Percentiles rank a stretch among this genome's conserved stretches.
Conservation (phyloP, 2,113 vertebrate species). For the Peromyscus californicus region DNA sequence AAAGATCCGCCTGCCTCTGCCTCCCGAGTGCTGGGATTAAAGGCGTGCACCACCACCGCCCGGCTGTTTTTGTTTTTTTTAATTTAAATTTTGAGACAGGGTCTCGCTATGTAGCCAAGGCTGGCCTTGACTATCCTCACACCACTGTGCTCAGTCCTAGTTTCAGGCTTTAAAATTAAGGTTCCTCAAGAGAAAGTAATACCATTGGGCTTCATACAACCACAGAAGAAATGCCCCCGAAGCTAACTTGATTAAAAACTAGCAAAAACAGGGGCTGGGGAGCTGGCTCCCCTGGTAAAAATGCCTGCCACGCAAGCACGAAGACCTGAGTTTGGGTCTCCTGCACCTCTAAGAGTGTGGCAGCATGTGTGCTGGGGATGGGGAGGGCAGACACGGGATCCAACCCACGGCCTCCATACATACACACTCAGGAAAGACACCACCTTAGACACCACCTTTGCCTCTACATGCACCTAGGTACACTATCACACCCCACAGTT, state of each 20-base stretch:
- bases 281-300: no score
- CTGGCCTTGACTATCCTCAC: not conserved
- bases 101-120: not conserved
- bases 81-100: not conserved
- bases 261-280: not conserved
- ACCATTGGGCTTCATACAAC: not conserved
- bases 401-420: not conserved
- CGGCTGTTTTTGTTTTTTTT: no score
- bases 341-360: no score
- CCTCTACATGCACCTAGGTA: not conserved
- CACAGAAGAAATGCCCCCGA: not conserved
- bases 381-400: not conserved
- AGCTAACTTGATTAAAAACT: slow-evolving; percentile 34
- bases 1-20: no score
- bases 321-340: not conserved
- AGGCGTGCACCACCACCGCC: no score
- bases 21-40: no score
- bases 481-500: not conserved
- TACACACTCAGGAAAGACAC: not conserved
- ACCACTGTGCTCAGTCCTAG: not conserved
- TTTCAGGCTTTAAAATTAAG: slow-evolving; percentile 14
- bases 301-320: no score
- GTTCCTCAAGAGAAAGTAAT: not conserved
- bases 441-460: not conserved
- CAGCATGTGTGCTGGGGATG: not conserved